Conservation (phyloP, 23 tunicate species). For the Oikopleura dioica region DNA sequence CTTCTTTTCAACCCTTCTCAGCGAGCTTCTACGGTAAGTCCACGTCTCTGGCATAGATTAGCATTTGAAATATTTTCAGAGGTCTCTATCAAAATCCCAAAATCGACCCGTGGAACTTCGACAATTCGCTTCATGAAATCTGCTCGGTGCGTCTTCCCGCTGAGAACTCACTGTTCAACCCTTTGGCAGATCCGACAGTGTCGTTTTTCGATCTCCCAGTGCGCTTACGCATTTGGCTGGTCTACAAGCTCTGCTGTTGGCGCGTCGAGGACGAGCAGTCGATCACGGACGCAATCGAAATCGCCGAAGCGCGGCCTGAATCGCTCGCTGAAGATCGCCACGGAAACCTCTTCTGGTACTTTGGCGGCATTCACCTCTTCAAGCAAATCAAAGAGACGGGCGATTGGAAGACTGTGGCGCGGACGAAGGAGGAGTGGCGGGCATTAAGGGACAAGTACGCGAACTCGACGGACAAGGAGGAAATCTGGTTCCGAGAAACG, state of each 20-base stretch:
- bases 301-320: not conserved
- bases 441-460: not conserved
- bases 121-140: not conserved
- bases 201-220: not conserved
- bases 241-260: not conserved
- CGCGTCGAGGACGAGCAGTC: not conserved
- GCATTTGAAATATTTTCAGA: no score
- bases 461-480: not conserved
- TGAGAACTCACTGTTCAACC: not conserved
- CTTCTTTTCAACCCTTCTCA: not conserved
- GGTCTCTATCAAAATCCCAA: conserved; percentile 8
- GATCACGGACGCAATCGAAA: not conserved
- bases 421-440: not conserved
- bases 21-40: conserved; percentile 5
- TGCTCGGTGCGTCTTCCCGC: not conserved
- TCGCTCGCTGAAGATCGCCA: conserved; percentile 8
- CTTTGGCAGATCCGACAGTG: not conserved
- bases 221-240: not conserved
- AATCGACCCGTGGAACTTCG: not conserved
- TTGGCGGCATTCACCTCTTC: conserved; percentile 6
- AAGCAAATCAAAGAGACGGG: not conserved
- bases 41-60: no score
- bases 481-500: conserved; percentile 8
- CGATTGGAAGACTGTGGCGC: not conserved
- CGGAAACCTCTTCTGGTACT: conserved; percentile 13